Evolutionary conservation across 2,888 invertebrate species (phyloP), one percentile per base, ranked within the genome.

Genomic region (Drosophila tripunctata): DNA sequence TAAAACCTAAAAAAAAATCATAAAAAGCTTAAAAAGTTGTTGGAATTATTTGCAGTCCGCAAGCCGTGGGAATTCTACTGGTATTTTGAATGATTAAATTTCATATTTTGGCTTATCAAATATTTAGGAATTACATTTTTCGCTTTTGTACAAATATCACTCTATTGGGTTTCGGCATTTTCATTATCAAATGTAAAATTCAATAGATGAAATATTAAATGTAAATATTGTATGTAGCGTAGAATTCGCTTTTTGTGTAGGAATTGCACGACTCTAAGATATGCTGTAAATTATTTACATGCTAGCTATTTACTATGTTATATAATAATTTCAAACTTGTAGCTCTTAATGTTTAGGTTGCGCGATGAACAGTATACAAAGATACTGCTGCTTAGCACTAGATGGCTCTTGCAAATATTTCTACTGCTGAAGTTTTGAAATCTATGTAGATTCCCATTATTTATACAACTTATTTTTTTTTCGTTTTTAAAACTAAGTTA

Each of bases 171-270:
- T 27, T 27, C 10, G 27, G 8, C 10, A 27, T 27, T 27, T 27
- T 27, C 10, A 84, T 81, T 78, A 78, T 61, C 57, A 74, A 63
- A 74, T 65, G 41, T 56, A 44, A 43, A 64, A 48, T 67, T 41
- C 31, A 48, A 73, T 30, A 51, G 14, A 5, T 19, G 12, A 36
- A 27, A 67, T 67, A 38, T 56, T 21, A 48, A 57, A 41, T 52
- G 40, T 60, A 70, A 78, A 58, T 54, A 75, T 19, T 17, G 12
- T 5, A 4, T 4, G 22, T 19, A 35, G 19, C n/a, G n/a, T 2
- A 24, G 22, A 6, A 2, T 27, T 19, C 44, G 7, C n/a, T n/a
- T n/a, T n/a, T 15, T n/a, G 24, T 7, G 3, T 5, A 4, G 0
- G 10, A 17, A 17, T 15, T 15, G 6, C 1, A 3, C 3, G 27